Evolutionary conservation across 2,888 invertebrate genomes (phyloP).

Genomic region (Morpho deidamia): DNA sequence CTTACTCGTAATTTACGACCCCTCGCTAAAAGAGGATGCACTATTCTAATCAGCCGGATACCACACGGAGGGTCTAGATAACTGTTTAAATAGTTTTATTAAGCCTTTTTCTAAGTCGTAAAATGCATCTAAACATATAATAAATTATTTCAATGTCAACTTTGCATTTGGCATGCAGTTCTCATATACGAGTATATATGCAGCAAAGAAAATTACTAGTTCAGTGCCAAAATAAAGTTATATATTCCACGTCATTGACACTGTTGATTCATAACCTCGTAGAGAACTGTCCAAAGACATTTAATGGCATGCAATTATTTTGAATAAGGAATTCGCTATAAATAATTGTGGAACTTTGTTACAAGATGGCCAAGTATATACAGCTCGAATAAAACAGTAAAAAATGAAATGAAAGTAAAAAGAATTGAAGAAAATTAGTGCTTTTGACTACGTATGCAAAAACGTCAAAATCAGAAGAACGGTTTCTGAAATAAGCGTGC

Average conservation of each 20-base stretch:
- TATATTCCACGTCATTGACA: slow-evolving; percentile 62
- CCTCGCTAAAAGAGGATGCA: no score
- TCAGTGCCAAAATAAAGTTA: slow-evolving; percentile 62
- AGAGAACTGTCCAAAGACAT: slow-evolving; percentile 25
- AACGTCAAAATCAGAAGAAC: no score
- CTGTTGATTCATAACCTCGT: slow-evolving; percentile 19
- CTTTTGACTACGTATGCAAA: no score
- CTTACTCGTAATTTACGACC: no score
- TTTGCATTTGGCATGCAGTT: slow-evolving; percentile 45
- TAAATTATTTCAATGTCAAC: background rate
- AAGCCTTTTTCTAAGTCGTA: background rate
- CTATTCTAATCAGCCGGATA: no score
- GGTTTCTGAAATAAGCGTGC: no score
- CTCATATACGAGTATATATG: slow-evolving; percentile 32
- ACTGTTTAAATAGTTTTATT: no score
- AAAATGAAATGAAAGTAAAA: no score
- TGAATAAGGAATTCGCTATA: slow-evolving; percentile 35
- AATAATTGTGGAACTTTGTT: slow-evolving; percentile 14
- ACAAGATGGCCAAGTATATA: no score
- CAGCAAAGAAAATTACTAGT: slow-evolving; percentile 41
- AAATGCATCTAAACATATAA: background rate
- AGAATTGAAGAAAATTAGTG: no score
- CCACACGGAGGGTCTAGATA: no score
- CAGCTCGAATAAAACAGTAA: no score
- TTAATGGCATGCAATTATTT: slow-evolving; percentile 63